Evolutionary conservation across 1,140 invertebrate genomes (phyloP).

Genomic region (Euglossa dilemma): DNA sequence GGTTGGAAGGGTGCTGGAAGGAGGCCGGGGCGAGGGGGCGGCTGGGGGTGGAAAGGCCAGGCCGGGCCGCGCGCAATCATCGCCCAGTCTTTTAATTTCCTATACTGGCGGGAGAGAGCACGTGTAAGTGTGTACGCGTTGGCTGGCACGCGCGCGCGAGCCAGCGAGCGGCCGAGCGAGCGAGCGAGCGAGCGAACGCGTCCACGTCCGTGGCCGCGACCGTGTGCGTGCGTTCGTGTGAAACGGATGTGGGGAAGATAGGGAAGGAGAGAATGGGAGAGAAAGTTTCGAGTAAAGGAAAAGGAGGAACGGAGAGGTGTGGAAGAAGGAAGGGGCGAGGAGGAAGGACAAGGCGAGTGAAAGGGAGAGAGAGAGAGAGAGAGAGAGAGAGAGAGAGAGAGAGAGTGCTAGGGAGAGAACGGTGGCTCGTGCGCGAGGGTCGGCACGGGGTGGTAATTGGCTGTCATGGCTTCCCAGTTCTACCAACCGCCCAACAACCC

Average conservation of each 20-base stretch:
- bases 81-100: conserved; percentile 81
- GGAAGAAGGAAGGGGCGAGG: conserved; percentile 9
- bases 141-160: conserved; percentile 42
- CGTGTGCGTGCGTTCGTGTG: conserved; percentile 29
- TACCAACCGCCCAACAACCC: conserved; percentile 81
- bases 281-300: conserved; percentile 38
- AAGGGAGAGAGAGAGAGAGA: conserved; percentile 8
- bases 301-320: conserved; percentile 29
- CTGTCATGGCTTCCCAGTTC: conserved; percentile 82
- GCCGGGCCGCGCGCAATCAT: conserved; percentile 74
- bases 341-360: background rate
- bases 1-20: no score
- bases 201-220: conserved; percentile 17
- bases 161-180: no score
- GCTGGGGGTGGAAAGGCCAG: conserved; percentile 42
- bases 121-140: conserved; percentile 45
- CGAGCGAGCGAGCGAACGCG: no score
- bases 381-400: conserved; percentile 18
- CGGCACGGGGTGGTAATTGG: conserved; percentile 82
- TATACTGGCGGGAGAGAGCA: conserved; percentile 75
- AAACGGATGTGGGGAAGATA: conserved; percentile 47
- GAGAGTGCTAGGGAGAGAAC: conserved; percentile 21
- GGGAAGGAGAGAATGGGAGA: conserved; percentile 40
- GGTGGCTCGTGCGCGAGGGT: conserved; percentile 75
- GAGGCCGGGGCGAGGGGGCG: background rate